Base-by-base conservation (phyloP, 2,113 vertebrate species). In the Aptenodytes forsteri region DNA sequence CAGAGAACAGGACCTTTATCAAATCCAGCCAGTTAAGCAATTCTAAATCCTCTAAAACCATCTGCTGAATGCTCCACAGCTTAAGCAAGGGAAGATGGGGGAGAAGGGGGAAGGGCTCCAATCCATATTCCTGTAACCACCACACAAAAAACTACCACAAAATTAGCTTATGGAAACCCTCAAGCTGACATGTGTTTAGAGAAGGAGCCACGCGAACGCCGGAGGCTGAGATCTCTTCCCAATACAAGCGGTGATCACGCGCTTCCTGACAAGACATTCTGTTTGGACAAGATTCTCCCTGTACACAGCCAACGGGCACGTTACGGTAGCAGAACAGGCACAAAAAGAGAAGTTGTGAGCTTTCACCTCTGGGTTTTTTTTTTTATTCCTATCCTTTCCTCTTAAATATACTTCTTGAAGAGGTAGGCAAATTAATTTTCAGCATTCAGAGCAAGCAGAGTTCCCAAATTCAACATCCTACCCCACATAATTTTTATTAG, bases 191-290 rank as follows among this genome's bases (percentile, higher is more conserved):
- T 9, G 16, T 10, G 44, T 32, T 92, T 22, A 29, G 75, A 40
- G 46, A 70, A 82, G 20, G 38, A 90, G 29, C n/a, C 34, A 38
- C 0, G 0, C 0, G 4, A 50, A 49, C 2, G 8, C 62, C 21
- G 29, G 49, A 61, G 38, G 77, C 15, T 2, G 11, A 77, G 26
- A 25, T 27, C 13, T 38, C 47, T 17, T 44, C 54, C 59, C 32
- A 30, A 6, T 3, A 7, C 25, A 12, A 49, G 38, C 0, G 0
- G 9, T 9, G 58, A 66, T n/a, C 58, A 16, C 1, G 1, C 1
- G 2, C 34, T 25, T 47, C 66, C 71, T 6, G 4, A 50, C 42
- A 18, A 18, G 32, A 14, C 5, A 1, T 25, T 49, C 70, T 30
- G 54, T n/a, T 80, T 0, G 4, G 54, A 42, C 16, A 66, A 65